phyloP scores from a whole-genome alignment of 2,888 invertebrate genomes.

The Andrena dorsata region DNA sequence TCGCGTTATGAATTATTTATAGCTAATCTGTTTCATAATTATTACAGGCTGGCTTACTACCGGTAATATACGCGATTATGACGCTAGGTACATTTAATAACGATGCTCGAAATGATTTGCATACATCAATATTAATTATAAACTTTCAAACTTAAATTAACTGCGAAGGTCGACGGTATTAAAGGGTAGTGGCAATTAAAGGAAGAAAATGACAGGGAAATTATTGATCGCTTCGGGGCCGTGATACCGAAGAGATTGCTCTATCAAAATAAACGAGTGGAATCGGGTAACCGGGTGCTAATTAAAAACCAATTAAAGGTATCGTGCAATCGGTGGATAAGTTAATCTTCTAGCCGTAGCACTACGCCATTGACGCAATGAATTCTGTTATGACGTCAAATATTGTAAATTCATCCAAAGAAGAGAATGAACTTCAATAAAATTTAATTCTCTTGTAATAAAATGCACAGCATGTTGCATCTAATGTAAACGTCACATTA shows the following conservation, averaged over 20 bases:
- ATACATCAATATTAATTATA: background rate
- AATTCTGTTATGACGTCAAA: background rate
- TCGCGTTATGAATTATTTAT: background rate
- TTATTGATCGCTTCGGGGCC: background rate
- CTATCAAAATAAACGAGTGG: background rate
- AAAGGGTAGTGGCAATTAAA: background rate
- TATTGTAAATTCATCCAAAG: background rate
- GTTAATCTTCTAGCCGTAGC: background rate
- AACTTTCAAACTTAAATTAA: conserved; percentile 1
- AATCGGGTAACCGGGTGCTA: conserved; percentile 7
- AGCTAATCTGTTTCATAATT: background rate
- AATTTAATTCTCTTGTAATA: background rate
- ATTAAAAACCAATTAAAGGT: background rate
- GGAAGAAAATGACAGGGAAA: background rate
- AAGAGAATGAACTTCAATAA: background rate
- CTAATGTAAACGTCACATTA: background rate
- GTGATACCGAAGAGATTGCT: background rate
- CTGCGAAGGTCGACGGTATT: background rate
- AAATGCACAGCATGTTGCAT: background rate
- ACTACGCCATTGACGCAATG: background rate
- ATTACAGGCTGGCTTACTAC: background rate
- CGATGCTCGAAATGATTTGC: background rate
- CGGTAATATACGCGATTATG: background rate
- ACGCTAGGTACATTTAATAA: background rate
- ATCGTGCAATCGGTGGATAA: background rate